Evolutionary conservation across 2,113 vertebrate species (phyloP), one percentile per base, ranked within the genome.

Genomic region (Mormoops blainvillei): DNA sequence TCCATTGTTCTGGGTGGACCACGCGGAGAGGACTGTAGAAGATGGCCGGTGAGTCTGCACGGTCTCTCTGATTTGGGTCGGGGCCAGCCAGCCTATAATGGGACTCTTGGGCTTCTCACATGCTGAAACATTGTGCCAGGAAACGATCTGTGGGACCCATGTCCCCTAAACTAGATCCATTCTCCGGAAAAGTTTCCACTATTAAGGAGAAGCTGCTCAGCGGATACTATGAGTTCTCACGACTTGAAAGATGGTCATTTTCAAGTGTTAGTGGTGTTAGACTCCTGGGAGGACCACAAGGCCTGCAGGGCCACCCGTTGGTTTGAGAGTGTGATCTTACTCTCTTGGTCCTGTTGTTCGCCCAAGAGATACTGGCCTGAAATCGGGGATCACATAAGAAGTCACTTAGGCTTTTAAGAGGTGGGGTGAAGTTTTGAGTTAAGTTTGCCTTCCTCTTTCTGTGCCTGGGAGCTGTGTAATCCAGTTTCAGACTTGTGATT

Each of bases 401-500:
- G 63, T 89, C 81, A 41, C 45, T 28, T 77, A 65, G 41, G 63
- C 89, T 96, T 70, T 78, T 52, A 88, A 74, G 78, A 78, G 65
- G 36, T 52, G 81, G 48, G 28, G 70, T 77, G 20, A 54, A 85
- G 18, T 94, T 94, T 52, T 71, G 50, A 73, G 70, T 94, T 80
- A 28, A 14, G 36, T 73, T 86, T 84, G 43, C 76, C 5, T 36
- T 61, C 68, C 73, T 33, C 26, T 56, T 74, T 96, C 61, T 85
- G 63, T 95, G 74, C 85, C 96, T 93, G 61, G 89, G 61, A 91
- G 86, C n/a, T 86, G 61, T 76, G 74, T 58, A 92, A 97, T 97
- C 92, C 80, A 84, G 54, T 98, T 98, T 97, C 74, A 74, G 61
- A 97, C 90, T 96, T 91, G 52, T 97, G 96, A 96, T 97, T 98